Evolutionary conservation across 1,140 invertebrate genomes (phyloP), one percentile per base, ranked within the genome.

Genomic region (Drosophila lowei): DNA sequence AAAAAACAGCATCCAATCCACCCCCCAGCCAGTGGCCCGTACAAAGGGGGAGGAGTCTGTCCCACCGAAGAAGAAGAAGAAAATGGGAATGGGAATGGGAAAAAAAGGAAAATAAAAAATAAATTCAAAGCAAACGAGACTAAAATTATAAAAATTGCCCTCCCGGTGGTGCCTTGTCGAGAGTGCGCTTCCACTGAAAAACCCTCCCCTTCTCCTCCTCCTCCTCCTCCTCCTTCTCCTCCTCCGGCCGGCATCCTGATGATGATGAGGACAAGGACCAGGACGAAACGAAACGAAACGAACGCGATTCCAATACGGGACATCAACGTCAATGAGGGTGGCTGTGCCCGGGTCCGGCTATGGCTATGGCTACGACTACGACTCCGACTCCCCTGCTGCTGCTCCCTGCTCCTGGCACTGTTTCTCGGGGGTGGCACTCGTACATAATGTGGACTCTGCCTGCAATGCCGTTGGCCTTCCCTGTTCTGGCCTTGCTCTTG

Each of bases 101-200:
- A 56, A 48, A 55, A 61, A 54, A 62, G 52, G 38, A 60, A 84
- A 79, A 78, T 46, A 78, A 78, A 78, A 88, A 88, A 86, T 90
- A 90, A 90, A 90, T 79, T 90, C 88, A 88, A 84, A 78, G 79
- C 83, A 90, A 90, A 90, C 83, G 79, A 90, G 83, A 90, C 83
- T 90, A 90, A 90, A 90, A 90, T 90, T 90, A 90, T 90, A 90
- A 90, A 90, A 90, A 90, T 90, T 88, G 83, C 88, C 83, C 83
- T 86, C 83, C 83, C 80, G 80, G 71, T 86, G 83, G 83, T 86
- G 79, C 60, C 56, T 48, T 48, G 73, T 63, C 57, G 72, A 79
- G 72, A 79, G 66, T 79, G 62, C 60, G 48, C 74, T 50, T 42
- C 41, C 54, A 25, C 38, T 23, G 34, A 13, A 38, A 56, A 56